These are phyloP conservation scores for Centropristis striata DNA, from an alignment of 2,113 vertebrate species.

Conservation along the genomic window DNA sequence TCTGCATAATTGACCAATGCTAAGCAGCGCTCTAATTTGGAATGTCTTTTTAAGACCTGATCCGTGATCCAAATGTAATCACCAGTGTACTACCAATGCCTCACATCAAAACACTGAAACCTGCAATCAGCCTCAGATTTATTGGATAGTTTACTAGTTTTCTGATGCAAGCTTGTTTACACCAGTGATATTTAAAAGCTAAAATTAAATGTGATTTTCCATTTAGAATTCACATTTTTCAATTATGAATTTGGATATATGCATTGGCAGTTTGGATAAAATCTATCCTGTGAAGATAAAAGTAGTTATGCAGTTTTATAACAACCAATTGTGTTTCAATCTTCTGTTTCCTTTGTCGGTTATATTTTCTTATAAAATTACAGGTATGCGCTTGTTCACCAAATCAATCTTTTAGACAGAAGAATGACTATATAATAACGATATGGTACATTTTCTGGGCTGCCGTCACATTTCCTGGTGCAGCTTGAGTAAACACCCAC, in stretches of 20 bases:
- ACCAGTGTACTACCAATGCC: not conserved
- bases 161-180: not conserved
- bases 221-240: no score
- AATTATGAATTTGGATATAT: not conserved
- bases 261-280: not conserved
- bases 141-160: not conserved
- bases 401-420: not conserved
- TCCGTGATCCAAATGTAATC: constrained; percentile 8
- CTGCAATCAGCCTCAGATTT: not conserved
- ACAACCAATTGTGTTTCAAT: not conserved
- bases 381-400: not conserved
- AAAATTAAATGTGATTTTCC: not conserved
- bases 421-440: not conserved
- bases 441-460: not conserved
- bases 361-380: not conserved
- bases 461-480: not conserved
- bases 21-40: constrained; percentile 11
- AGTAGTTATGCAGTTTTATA: not conserved
- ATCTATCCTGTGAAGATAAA: not conserved
- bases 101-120: not conserved
- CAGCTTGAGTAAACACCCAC: constrained; percentile 13
- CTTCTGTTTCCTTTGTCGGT: not conserved
- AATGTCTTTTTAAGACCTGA: constrained; percentile 14
- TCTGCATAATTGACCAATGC: constrained; percentile 28
- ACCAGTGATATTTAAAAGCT: not conserved